Evolutionary conservation across 2,888 invertebrate species (phyloP).

Genomic region (Rhabditoides inermis): DNA sequence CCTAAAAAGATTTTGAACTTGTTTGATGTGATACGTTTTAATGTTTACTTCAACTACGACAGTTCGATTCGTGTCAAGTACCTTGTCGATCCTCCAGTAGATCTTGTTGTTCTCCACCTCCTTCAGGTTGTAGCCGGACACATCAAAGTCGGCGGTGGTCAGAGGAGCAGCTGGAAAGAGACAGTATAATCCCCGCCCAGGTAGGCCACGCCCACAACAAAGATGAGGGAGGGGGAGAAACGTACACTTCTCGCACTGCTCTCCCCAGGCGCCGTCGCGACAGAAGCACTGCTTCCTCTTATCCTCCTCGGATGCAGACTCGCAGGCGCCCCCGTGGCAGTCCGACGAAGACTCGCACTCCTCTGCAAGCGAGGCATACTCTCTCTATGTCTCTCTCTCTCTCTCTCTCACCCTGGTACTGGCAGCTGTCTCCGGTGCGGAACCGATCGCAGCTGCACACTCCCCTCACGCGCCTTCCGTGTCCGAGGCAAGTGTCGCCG

Average conservation of each 20-base stretch:
- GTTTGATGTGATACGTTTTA: not conserved
- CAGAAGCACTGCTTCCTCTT: constrained; percentile 69
- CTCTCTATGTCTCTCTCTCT: not conserved
- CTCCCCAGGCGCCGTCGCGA: constrained; percentile 70
- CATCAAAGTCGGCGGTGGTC: constrained; percentile 25
- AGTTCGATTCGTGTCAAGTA: no score
- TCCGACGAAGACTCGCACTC: constrained; percentile 6
- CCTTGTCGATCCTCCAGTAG: constrained; percentile 68
- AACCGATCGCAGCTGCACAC: constrained; percentile 56
- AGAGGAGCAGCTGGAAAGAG: not conserved
- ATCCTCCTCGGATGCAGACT: constrained; percentile 62
- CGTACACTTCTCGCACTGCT: constrained; percentile 24
- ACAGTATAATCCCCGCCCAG: no score
- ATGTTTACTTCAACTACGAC: not conserved
- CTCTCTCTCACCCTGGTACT: constrained; percentile 64
- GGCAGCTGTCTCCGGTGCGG: constrained; percentile 73
- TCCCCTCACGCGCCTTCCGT: constrained; percentile 59
- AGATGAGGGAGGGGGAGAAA: not conserved
- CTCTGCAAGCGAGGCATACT: not conserved
- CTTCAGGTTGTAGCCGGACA: constrained; percentile 25
- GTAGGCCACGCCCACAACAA: no score
- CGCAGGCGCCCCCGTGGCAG: constrained; percentile 11
- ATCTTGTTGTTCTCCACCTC: constrained; percentile 64
- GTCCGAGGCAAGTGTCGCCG: constrained; percentile 74
- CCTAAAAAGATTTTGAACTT: constrained; percentile 54